Evolutionary conservation across 2,888 invertebrate genomes (phyloP).

Genomic region (Holacanthella duospinosa): DNA sequence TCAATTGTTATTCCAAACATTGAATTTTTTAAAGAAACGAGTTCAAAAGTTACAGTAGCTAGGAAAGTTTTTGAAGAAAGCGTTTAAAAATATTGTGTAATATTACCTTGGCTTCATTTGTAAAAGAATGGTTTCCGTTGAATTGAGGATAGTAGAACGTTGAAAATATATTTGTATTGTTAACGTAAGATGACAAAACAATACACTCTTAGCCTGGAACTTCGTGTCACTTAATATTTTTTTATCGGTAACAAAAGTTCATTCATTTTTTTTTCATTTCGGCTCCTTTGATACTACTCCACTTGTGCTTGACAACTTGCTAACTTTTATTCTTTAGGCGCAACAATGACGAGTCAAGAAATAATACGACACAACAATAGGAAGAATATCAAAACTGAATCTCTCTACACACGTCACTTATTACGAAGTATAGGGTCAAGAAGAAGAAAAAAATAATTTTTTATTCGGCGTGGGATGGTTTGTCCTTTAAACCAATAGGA

Average conservation of each 20-base stretch:
- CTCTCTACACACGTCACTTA: background rate
- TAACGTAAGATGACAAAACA: background rate
- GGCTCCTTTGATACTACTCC: background rate
- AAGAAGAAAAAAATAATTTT: background rate
- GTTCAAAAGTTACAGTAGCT: too few species aligned
- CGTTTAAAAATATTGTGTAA: background rate
- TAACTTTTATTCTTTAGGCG: background rate
- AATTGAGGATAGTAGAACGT: background rate
- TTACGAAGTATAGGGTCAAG: background rate
- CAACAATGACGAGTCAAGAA: background rate
- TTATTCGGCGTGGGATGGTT: background rate
- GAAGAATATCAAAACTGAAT: background rate
- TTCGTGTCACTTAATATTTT: background rate
- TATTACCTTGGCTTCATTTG: slow-evolving; percentile 1
- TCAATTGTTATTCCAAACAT: too few species aligned
- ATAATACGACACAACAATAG: background rate
- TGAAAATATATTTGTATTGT: background rate
- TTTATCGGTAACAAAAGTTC: background rate
- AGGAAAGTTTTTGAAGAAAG: background rate
- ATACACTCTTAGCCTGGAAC: background rate
- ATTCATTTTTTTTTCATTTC: background rate
- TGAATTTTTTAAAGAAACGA: too few species aligned
- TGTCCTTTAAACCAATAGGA: background rate
- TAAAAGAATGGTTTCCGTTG: background rate
- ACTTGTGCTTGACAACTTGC: background rate